These are phyloP conservation scores for Tricholauxania praeusta DNA, from an alignment of 2,888 invertebrate genomes.

Conservation along the genomic window DNA sequence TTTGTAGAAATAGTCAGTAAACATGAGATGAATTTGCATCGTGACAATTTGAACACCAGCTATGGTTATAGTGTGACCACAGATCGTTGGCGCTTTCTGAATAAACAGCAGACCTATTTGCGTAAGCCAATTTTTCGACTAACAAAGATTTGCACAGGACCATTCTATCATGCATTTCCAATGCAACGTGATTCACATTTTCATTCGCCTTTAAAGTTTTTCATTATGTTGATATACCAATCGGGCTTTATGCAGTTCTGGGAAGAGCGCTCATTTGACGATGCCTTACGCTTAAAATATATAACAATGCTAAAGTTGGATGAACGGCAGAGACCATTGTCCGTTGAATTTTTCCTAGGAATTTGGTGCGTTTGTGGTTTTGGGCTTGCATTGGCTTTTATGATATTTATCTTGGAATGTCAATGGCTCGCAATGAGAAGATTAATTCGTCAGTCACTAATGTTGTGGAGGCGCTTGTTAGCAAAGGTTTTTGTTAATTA, in stretches of 20 bases:
- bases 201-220: constrained; percentile 49
- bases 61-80: constrained; percentile 55
- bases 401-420: constrained; percentile 52
- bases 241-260: constrained; percentile 52
- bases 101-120: constrained; percentile 54
- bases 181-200: constrained; percentile 58
- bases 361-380: constrained; percentile 53
- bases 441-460: background rate
- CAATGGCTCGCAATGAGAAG: constrained; percentile 43
- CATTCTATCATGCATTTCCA: constrained; percentile 57
- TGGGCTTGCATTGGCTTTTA: constrained; percentile 49
- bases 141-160: constrained; percentile 57
- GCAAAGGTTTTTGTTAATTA: no score
- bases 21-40: constrained; percentile 47
- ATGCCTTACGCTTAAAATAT: constrained; percentile 51
- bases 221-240: constrained; percentile 53
- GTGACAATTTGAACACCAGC: constrained; percentile 52
- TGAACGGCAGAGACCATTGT: constrained; percentile 50
- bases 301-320: constrained; percentile 44
- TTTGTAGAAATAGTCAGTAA: constrained; percentile 47
- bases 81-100: constrained; percentile 60
- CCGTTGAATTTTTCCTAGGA: constrained; percentile 50
- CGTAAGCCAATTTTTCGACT: constrained; percentile 54
- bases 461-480: no score
- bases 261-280: constrained; percentile 53